Percentiles rank a stretch among this genome's conserved stretches.
These are phyloP conservation scores for Neoitamus cyanurus DNA, from an alignment of 2,888 invertebrate species.

Conservation along the genomic window DNA sequence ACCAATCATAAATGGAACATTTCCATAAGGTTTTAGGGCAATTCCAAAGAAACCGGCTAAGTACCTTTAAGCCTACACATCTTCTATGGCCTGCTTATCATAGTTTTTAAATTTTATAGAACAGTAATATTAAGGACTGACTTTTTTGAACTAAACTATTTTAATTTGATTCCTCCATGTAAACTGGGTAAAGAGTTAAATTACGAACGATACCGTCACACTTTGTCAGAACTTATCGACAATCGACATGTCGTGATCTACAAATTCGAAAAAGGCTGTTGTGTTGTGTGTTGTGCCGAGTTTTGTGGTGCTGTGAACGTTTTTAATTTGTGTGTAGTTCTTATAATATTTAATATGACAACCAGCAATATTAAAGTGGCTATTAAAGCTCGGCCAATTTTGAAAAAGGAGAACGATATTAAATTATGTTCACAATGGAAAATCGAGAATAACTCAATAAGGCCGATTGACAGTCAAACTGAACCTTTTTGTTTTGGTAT, in stretches of 20 bases:
- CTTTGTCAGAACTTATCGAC: background rate
- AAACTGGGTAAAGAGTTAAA: background rate
- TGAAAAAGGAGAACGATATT: constrained; percentile 73
- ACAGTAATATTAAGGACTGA: no score
- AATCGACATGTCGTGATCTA: background rate
- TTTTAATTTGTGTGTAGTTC: background rate
- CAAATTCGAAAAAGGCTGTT: constrained; percentile 11
- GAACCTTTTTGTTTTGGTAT: constrained; percentile 67
- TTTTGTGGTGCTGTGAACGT: background rate
- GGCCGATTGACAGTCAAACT: constrained; percentile 70
- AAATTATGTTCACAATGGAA: constrained; percentile 72
- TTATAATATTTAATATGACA: constrained; percentile 28
- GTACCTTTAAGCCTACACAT: no score
- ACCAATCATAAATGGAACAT: no score
- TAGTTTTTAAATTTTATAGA: no score
- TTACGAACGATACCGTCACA: background rate
- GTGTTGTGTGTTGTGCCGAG: background rate
- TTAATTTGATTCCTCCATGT: no score
- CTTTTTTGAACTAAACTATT: no score
- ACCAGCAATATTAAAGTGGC: constrained; percentile 79
- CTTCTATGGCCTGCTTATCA: no score
- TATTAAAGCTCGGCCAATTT: constrained; percentile 78
- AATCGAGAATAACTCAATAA: constrained; percentile 71
- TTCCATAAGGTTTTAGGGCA: no score
- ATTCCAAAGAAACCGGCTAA: no score